These are phyloP conservation scores for Euwallacea fornicatus DNA, from an alignment of 1,140 invertebrate genomes.

Conservation along the genomic window DNA sequence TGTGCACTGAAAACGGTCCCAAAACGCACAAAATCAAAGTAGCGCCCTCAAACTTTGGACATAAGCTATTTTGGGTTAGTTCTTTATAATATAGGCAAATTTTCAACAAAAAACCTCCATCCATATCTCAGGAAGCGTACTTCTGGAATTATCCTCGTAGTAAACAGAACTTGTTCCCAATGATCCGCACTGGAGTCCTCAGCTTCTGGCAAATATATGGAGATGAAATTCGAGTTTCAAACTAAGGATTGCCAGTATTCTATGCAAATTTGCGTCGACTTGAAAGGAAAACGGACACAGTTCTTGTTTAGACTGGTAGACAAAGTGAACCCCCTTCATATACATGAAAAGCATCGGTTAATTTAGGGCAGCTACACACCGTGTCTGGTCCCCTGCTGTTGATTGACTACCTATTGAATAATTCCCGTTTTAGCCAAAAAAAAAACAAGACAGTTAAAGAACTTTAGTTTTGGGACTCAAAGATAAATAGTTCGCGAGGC, in stretches of 20 bases:
- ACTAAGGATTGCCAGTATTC: background rate
- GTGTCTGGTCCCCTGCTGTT: background rate
- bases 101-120: too few relatives aligned
- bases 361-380: too few relatives aligned
- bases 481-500: conserved; percentile 8
- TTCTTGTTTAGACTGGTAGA: background rate
- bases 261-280: conserved; percentile 1
- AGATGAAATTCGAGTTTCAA: background rate
- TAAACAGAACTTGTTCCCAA: too few relatives aligned
- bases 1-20: too few relatives aligned
- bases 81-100: too few relatives aligned
- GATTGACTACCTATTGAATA: background rate
- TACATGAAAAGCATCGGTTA: background rate
- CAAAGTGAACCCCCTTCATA: background rate
- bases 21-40: too few relatives aligned
- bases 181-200: background rate
- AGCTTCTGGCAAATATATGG: background rate
- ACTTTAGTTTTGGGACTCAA: background rate
- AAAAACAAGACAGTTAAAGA: background rate
- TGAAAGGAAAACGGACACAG: conserved; percentile 1
- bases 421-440: background rate
- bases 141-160: too few relatives aligned
- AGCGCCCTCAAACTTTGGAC: too few relatives aligned
- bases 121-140: too few relatives aligned
- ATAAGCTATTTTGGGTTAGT: too few relatives aligned